Evolutionary conservation across 2,113 vertebrate genomes (phyloP).

Genomic region (Amphiprion percula): DNA sequence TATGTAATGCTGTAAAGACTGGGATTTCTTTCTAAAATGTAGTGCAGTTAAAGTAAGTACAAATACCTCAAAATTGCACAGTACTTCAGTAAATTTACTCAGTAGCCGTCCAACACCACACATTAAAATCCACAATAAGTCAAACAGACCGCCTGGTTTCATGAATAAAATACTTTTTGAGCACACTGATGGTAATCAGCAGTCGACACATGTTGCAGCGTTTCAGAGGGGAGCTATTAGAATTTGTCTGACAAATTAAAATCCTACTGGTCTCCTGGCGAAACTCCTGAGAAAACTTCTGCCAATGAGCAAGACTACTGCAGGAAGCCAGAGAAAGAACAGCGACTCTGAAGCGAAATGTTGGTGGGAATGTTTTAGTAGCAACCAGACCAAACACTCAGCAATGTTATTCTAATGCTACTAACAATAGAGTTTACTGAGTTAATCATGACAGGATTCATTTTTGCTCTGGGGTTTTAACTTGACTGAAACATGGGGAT

Average conservation of each 20-base stretch:
- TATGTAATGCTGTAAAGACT: too few relatives aligned
- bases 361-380: conserved; percentile 54
- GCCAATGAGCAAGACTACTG: conserved; percentile 24
- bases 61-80: neutral
- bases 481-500: neutral
- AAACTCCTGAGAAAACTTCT: conserved; percentile 29
- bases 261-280: conserved; percentile 31
- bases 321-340: conserved; percentile 35
- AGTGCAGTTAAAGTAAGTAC: too few relatives aligned
- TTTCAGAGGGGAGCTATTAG: conserved; percentile 30
- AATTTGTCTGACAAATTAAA: conserved; percentile 45
- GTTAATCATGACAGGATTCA: conserved; percentile 15
- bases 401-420: conserved; percentile 34
- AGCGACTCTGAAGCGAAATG: conserved; percentile 31
- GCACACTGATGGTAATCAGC: conserved; percentile 16
- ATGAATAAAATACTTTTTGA: conserved; percentile 21
- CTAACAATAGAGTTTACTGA: conserved; percentile 26
- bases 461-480: conserved; percentile 9
- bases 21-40: neutral
- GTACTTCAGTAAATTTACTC: neutral
- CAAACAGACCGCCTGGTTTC: conserved; percentile 1
- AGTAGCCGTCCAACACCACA: too few relatives aligned
- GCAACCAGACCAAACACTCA: conserved; percentile 58
- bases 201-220: conserved; percentile 20
- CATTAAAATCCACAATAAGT: neutral